phyloP scores from a whole-genome alignment of 2,797 vertebrate genomes.

The Prunella strophiata region DNA sequence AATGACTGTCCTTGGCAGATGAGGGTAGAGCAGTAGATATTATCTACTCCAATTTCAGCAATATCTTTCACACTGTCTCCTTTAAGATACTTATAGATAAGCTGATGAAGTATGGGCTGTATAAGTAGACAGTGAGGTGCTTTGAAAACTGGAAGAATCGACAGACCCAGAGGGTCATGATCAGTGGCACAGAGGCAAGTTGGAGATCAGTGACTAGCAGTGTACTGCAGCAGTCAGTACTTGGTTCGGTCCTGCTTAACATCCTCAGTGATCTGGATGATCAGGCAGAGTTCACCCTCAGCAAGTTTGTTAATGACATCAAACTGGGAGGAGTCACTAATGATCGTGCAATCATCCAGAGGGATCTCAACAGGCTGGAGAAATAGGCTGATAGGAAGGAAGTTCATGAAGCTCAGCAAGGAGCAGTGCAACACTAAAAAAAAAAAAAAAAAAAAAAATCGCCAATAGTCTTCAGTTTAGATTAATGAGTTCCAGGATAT shows the following conservation, averaged over 20 bases:
- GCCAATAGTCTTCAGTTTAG: background rate
- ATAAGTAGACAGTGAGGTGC: background rate
- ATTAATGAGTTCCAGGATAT: background rate
- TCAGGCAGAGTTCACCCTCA: background rate
- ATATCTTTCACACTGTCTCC: background rate
- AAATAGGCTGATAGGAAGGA: background rate
- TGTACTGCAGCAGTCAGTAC: background rate
- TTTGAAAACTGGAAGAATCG: background rate
- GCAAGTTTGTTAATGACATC: background rate
- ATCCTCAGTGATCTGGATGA: background rate
- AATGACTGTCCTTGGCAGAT: background rate
- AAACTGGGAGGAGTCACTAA: background rate
- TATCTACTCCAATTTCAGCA: background rate
- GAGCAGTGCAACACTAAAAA: background rate
- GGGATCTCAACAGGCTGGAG: background rate
- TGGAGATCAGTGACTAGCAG: fast-evolving
- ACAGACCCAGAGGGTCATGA: background rate
- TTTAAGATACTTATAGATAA: background rate
- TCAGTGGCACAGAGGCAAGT: background rate
- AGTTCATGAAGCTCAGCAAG: background rate
- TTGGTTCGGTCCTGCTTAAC: background rate
- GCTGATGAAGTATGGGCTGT: background rate
- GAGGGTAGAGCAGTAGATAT: background rate
- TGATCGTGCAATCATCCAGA: background rate
- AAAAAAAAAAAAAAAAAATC: background rate